A percentile compares a stretch with the other conserved stretches of the same genome.
Evolutionary conservation across 2,113 vertebrate genomes (phyloP).

Genomic region (Mormyrus lacerda): DNA sequence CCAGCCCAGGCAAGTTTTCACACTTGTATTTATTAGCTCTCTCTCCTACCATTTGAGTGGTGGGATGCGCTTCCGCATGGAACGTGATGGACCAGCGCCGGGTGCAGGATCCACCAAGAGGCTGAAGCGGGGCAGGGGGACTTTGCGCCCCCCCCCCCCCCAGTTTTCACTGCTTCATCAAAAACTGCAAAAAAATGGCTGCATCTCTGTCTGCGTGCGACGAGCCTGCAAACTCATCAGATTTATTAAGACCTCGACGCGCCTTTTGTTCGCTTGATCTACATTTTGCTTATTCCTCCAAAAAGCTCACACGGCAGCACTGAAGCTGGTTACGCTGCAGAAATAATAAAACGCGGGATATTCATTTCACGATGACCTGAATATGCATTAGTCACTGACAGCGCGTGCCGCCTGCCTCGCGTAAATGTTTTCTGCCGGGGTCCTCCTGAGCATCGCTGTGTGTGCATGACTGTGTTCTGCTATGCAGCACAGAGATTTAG

Average conservation of each 20-base stretch:
- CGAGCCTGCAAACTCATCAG: conserved; percentile 59
- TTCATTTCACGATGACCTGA: conserved; percentile 45
- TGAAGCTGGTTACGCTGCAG: conserved; percentile 5
- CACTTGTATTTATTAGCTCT: neutral
- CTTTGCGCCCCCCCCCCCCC: neutral
- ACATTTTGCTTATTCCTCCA: conserved; percentile 58
- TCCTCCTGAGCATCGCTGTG: neutral
- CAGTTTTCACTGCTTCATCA: neutral
- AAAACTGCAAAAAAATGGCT: neutral
- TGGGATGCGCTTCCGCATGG: neutral
- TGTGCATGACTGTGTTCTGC: neutral
- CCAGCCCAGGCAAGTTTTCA: neutral
- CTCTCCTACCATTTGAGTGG: neutral
- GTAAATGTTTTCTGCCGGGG: conserved; percentile 4
- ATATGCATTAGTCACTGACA: conserved; percentile 30
- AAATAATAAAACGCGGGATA: conserved; percentile 31
- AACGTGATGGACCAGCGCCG: neutral
- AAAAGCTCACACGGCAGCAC: conserved; percentile 30
- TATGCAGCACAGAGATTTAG: neutral
- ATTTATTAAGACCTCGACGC: conserved; percentile 55
- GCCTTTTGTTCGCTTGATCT: conserved; percentile 52
- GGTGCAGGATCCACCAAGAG: neutral
- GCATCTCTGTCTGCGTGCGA: conserved; percentile 47
- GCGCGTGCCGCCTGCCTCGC: neutral
- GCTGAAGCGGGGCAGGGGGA: neutral